Evolutionary conservation across 1,140 invertebrate species (phyloP).

Genomic region (Drosophila kepulauana): DNA sequence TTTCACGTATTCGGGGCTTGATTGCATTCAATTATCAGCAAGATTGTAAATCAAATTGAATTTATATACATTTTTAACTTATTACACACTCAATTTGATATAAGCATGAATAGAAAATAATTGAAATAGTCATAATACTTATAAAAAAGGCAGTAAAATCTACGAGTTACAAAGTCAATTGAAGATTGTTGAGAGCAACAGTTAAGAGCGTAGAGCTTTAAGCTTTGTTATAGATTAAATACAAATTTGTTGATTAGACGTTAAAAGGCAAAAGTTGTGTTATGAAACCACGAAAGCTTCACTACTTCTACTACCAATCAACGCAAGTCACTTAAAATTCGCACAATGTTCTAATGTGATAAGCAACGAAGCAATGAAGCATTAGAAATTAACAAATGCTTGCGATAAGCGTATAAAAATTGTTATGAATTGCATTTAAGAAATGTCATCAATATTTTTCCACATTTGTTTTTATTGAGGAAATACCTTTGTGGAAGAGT

Average conservation of each 20-base stretch:
- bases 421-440: no score
- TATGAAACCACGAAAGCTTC: slow-evolving; percentile 1
- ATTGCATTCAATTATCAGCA: no score
- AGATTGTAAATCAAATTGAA: no score
- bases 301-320: background rate
- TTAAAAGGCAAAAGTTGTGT: background rate
- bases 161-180: background rate
- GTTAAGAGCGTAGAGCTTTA: slow-evolving; percentile 3
- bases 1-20: no score
- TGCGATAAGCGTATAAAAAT: background rate
- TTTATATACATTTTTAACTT: no score
- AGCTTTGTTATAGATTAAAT: background rate
- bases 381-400: background rate
- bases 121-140: no score
- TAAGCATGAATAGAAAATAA: no score
- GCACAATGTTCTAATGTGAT: background rate
- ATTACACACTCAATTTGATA: no score
- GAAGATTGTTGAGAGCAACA: background rate
- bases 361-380: background rate
- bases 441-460: background rate
- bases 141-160: no score
- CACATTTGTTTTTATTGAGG: background rate
- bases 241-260: background rate
- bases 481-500: background rate
- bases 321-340: slow-evolving; percentile 3